phyloP scores from a whole-genome alignment of 1,140 invertebrate species.

The Antheraea mylitta region DNA sequence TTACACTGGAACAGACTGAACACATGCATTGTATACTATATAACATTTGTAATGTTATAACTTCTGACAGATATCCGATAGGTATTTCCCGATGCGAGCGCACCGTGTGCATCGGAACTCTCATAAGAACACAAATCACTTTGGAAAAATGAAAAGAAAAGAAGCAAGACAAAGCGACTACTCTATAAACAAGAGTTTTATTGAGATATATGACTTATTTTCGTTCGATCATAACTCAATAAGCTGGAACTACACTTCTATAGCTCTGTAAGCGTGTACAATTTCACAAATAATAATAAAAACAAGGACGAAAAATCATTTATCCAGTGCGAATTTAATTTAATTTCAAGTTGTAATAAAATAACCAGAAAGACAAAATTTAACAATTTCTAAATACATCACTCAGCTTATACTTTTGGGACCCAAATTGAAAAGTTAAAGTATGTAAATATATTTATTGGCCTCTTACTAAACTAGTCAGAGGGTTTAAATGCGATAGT shows the following conservation, averaged over 20 bases:
- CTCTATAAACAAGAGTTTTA: constrained; percentile 60
- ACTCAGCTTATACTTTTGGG: no score
- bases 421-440: no score
- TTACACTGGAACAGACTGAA: constrained; percentile 31
- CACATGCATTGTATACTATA: constrained; percentile 42
- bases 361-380: no score
- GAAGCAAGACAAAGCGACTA: constrained; percentile 43
- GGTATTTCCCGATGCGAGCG: constrained; percentile 33
- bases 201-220: constrained; percentile 66
- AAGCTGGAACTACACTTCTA: constrained; percentile 3
- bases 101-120: constrained; percentile 46
- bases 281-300: background rate
- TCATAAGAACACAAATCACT: constrained; percentile 64
- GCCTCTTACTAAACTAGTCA: no score
- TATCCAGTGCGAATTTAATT: no score
- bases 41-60: constrained; percentile 49
- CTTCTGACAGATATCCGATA: constrained; percentile 61
- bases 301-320: no score
- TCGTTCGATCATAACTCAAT: constrained; percentile 42
- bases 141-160: constrained; percentile 51
- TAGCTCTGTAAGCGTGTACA: background rate
- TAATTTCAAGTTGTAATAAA: no score
- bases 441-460: no score
- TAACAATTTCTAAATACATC: no score
- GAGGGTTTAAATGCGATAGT: no score